These are phyloP conservation scores for Clostera curtula DNA, from an alignment of 2,888 invertebrate species.

Conservation along the genomic window DNA sequence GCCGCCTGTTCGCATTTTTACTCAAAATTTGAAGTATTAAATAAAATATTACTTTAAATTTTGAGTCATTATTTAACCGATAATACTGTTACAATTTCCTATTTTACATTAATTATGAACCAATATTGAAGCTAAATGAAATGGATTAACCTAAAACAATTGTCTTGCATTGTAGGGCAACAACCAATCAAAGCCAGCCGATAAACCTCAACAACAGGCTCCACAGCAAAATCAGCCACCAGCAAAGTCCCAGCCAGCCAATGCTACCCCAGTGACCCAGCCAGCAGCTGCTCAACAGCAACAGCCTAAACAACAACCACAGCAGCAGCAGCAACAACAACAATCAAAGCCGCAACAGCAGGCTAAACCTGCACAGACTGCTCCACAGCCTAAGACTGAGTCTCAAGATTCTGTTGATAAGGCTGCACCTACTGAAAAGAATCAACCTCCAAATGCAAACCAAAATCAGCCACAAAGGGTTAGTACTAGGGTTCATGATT, in stretches of 20 bases:
- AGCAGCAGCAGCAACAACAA: conserved; percentile 18
- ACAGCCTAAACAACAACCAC: conserved; percentile 18
- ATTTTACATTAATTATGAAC: no score
- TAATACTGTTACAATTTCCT: no score
- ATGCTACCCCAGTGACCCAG: no score
- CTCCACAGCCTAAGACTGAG: conserved; percentile 27
- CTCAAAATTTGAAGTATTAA: no score
- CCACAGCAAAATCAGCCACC: conserved; percentile 16
- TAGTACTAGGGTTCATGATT: conserved; percentile 5
- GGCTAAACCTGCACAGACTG: conserved; percentile 27
- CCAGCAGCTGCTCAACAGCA: conserved; percentile 20
- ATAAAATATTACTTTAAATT: no score
- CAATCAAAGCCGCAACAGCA: conserved; percentile 24
- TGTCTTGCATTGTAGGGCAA: no score
- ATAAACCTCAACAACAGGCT: conserved; percentile 19
- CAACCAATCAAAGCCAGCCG: conserved; percentile 16
- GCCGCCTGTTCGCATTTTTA: no score
- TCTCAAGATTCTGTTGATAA: conserved; percentile 50
- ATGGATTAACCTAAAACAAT: no score
- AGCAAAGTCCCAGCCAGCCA: conserved; percentile 8
- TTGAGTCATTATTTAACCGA: no score
- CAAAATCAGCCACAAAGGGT: conserved; percentile 26
- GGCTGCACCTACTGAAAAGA: conserved; percentile 31
- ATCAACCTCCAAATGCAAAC: conserved; percentile 7
- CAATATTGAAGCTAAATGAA: no score